Conservation (phyloP, 2,797 vertebrate species). For the Xenopus petersii region DNA sequence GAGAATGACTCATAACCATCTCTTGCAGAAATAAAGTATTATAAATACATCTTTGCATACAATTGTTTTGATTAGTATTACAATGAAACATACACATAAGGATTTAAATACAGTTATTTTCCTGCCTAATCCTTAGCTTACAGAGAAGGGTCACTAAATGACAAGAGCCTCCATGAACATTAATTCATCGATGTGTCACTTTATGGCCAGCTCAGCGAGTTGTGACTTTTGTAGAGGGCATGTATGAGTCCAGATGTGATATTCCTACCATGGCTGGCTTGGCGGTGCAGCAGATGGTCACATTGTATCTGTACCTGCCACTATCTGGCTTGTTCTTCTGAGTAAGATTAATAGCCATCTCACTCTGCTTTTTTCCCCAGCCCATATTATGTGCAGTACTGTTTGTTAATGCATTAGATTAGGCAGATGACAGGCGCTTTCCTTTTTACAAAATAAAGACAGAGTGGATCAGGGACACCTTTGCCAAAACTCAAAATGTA, state of each 20-base stretch:
- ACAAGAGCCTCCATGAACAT: too few species aligned
- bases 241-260: slow-evolving; percentile 16
- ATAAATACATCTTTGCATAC: too few species aligned
- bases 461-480: neutral
- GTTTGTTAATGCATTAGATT: slow-evolving; percentile 1
- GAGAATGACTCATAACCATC: too few species aligned
- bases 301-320: slow-evolving; percentile 28
- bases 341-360: slow-evolving; percentile 38
- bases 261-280: neutral
- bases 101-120: too few species aligned
- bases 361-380: slow-evolving; percentile 3
- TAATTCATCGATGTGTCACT: neutral
- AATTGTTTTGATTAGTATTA: too few species aligned
- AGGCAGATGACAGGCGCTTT: too few species aligned
- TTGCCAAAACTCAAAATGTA: neutral
- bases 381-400: slow-evolving; percentile 10
- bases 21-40: too few species aligned
- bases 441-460: too few species aligned
- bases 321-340: slow-evolving; percentile 1
- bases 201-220: neutral
- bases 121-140: too few species aligned
- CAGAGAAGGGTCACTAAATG: too few species aligned
- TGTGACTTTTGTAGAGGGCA: neutral
- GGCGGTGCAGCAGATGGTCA: slow-evolving; percentile 25
- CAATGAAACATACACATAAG: too few species aligned